Conservation (phyloP, 2,113 vertebrate species). For the Gallinago paraguaiae region DNA sequence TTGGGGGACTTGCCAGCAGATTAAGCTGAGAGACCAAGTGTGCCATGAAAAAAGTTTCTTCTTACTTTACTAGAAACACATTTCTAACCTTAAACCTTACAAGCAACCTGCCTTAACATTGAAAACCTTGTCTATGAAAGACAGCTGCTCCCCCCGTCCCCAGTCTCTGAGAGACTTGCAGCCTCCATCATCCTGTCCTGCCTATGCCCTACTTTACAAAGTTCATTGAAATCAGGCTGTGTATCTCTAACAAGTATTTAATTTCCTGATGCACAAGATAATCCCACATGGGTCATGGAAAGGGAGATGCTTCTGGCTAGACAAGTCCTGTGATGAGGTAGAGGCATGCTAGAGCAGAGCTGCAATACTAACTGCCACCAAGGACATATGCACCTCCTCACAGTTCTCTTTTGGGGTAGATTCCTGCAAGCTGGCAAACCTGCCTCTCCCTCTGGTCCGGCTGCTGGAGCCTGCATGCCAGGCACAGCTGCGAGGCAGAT, state of each 20-base stretch:
- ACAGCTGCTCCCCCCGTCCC: background rate
- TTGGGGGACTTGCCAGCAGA: background rate
- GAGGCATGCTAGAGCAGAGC: background rate
- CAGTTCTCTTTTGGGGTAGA: background rate
- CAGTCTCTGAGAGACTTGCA: background rate
- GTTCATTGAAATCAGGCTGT: background rate
- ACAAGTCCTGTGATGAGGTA: background rate
- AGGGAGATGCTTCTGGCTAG: constrained; percentile 17
- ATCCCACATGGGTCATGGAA: background rate
- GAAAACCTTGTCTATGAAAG: background rate
- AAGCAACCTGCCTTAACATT: background rate
- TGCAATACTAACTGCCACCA: background rate
- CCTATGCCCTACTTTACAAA: background rate
- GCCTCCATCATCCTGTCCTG: background rate
- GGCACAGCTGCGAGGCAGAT: background rate
- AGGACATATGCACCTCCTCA: background rate
- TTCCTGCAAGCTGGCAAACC: background rate
- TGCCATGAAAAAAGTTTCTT: background rate
- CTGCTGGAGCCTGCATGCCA: constrained; percentile 6
- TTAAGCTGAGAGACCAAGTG: background rate
- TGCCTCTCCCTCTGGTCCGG: background rate
- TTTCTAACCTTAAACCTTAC: background rate
- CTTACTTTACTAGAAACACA: background rate
- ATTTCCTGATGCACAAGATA: constrained; percentile 17
- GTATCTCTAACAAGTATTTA: background rate